These are phyloP conservation scores for Tetragnatha versicolor DNA, from an alignment of 1,140 invertebrate genomes.

Conservation along the genomic window DNA sequence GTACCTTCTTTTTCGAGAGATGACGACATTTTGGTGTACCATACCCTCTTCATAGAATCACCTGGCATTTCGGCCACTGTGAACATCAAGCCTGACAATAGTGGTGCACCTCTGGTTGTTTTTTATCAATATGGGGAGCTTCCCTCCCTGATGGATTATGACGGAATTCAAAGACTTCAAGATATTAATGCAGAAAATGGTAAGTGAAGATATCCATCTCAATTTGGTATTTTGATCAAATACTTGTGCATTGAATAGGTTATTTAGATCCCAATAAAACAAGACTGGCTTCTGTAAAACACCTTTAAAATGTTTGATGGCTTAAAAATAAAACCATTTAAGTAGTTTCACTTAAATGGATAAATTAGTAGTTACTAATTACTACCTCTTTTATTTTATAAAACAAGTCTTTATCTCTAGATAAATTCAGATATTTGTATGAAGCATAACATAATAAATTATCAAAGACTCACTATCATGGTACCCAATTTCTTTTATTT, in stretches of 20 bases:
- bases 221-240: too few relatives aligned
- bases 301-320: not conserved
- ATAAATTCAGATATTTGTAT: too few relatives aligned
- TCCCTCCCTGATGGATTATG: slow-evolving; percentile 29
- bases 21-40: slow-evolving; percentile 49
- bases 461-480: too few relatives aligned
- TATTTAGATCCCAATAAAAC: not conserved
- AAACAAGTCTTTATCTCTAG: too few relatives aligned
- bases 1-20: slow-evolving; percentile 8
- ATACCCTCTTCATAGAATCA: slow-evolving; percentile 26
- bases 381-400: too few relatives aligned
- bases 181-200: slow-evolving; percentile 13
- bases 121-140: slow-evolving; percentile 32
- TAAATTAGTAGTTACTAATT: too few relatives aligned
- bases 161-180: slow-evolving; percentile 12
- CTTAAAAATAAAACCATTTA: not conserved
- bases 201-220: not conserved
- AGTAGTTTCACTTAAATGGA: not conserved
- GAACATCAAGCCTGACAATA: slow-evolving; percentile 17
- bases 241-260: too few relatives aligned
- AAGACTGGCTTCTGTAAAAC: not conserved
- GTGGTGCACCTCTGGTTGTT: slow-evolving; percentile 9
- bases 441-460: too few relatives aligned
- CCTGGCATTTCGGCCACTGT: slow-evolving; percentile 14
- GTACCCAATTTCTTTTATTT: too few relatives aligned